A percentile compares a stretch with the other conserved stretches of the same genome.
These are phyloP conservation scores for Heliconius ismenius DNA, from an alignment of 2,888 invertebrate genomes.

Conservation along the genomic window DNA sequence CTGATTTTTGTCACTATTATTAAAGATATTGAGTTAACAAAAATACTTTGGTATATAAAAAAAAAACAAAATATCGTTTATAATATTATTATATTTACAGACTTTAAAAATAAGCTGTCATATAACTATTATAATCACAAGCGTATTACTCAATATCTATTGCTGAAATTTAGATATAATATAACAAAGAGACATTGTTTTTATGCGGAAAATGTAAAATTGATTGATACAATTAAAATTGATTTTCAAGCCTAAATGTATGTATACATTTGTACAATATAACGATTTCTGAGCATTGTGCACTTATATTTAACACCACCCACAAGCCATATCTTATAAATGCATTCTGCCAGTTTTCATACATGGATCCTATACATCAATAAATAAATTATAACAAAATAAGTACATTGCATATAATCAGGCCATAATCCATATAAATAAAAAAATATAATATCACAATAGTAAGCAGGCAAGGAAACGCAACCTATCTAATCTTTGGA, in stretches of 20 bases:
- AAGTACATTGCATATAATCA: constrained; percentile 4
- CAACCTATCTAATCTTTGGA: constrained; percentile 43
- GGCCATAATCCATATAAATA: not conserved
- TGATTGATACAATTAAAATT: constrained; percentile 11
- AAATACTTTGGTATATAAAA: not conserved
- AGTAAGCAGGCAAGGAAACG: constrained; percentile 22
- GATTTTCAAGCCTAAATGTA: constrained; percentile 27
- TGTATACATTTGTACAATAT: constrained; percentile 19
- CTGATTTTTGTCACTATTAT: not conserved
- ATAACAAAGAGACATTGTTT: constrained; percentile 14
- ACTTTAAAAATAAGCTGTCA: constrained; percentile 36
- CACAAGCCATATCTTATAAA: constrained; percentile 24
- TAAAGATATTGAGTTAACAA: not conserved
- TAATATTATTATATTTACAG: constrained; percentile 54
- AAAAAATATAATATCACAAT: constrained; percentile 46
- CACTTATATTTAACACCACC: constrained; percentile 35
- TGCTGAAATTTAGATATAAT: constrained; percentile 23
- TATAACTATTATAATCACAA: constrained; percentile 35
- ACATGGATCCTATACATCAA: constrained; percentile 3
- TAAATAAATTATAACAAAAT: constrained; percentile 21
- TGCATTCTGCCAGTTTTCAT: constrained; percentile 14
- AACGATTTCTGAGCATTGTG: constrained; percentile 39
- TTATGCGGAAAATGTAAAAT: constrained; percentile 6
- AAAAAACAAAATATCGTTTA: constrained; percentile 40
- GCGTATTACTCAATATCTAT: constrained; percentile 34